A percentile compares a stretch with the other conserved stretches of the same genome.
phyloP scores from a whole-genome alignment of 30 jellyfish, hydroid and myxozoan species.

The Hydractinia echinata region DNA sequence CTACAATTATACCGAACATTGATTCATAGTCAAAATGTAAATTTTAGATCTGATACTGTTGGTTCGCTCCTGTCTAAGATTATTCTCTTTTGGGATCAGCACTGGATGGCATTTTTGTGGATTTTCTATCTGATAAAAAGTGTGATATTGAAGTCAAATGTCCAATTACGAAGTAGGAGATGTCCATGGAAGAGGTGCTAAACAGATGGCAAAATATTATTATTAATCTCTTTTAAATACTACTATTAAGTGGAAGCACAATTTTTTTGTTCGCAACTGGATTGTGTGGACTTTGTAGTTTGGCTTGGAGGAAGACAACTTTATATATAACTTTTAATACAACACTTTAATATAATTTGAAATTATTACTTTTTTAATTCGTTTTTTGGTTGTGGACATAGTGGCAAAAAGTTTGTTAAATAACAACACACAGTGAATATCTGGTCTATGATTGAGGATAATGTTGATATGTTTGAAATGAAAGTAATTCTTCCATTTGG shows the following conservation, averaged over 20 bases:
- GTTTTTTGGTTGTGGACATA: not conserved
- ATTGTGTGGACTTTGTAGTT: not conserved
- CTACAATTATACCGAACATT: not conserved
- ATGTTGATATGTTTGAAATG: no score
- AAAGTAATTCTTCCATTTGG: no score
- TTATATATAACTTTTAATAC: not conserved
- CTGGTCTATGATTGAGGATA: not conserved
- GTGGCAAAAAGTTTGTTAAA: not conserved
- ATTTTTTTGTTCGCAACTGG: no score
- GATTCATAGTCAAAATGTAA: no score
- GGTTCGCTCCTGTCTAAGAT: no score
- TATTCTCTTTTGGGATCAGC: no score
- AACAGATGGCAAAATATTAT: not conserved
- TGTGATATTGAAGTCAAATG: no score
- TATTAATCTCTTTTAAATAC: not conserved
- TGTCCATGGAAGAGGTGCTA: not conserved
- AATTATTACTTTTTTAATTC: not conserved
- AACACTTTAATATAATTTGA: not conserved
- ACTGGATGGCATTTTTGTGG: no score
- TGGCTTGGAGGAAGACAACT: slow-evolving; percentile 5
- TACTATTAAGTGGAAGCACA: no score
- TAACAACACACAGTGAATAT: slow-evolving; percentile 1
- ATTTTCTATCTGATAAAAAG: no score
- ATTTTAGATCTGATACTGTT: no score
- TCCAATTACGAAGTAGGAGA: not conserved